Evolutionary conservation across 2,113 vertebrate species (phyloP).

Genomic region (Climacteris rufus): DNA sequence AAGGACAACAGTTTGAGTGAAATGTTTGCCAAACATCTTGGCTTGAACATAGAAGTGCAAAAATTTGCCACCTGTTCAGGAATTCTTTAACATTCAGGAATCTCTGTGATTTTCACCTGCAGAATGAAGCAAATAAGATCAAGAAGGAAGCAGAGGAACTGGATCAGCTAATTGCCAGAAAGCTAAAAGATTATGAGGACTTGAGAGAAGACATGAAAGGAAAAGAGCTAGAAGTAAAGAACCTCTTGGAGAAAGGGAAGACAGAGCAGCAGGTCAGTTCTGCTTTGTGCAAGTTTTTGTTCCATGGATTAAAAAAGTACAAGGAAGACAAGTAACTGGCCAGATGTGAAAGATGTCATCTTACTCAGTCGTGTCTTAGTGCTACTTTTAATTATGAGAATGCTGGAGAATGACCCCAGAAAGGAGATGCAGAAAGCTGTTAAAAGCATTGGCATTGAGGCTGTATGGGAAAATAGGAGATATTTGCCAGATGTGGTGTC

Average conservation of each 20-base stretch:
- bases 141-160: conserved; percentile 91
- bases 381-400: not conserved
- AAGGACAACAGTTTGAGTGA: not conserved
- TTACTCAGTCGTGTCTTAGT: not conserved
- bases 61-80: not conserved
- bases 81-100: not conserved
- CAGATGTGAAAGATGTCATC: not conserved
- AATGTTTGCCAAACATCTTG: not conserved
- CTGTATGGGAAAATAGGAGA: not conserved
- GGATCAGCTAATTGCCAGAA: conserved; percentile 88
- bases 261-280: conserved; percentile 92
- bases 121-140: conserved; percentile 90
- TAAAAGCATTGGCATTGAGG: not conserved
- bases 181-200: conserved; percentile 88
- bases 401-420: not conserved
- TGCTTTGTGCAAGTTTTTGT: not conserved
- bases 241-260: conserved; percentile 92
- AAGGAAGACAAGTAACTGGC: not conserved
- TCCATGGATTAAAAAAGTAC: not conserved
- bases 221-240: conserved; percentile 90
- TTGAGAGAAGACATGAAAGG: conserved; percentile 89
- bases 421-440: not conserved
- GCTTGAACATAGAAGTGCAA: not conserved
- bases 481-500: not conserved
- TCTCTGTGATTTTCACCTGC: not conserved